phyloP scores from a whole-genome alignment of 1,140 invertebrate genomes.

The Conus ventricosus region DNA sequence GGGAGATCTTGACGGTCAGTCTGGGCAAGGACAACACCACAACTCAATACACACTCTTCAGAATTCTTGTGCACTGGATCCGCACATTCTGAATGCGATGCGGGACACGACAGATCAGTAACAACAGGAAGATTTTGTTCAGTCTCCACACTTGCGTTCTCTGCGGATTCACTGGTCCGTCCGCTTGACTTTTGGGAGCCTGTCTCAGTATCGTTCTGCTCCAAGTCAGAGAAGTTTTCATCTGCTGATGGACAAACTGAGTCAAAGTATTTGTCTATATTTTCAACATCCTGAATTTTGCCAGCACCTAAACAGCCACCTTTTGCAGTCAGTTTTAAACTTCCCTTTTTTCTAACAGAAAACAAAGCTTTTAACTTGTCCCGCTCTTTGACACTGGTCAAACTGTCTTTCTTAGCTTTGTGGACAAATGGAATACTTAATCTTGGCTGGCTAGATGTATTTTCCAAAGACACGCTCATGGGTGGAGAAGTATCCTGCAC shows the following conservation, averaged over 20 bases:
- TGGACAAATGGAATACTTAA: not conserved
- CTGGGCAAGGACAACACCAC: too few species aligned
- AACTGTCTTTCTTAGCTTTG: not conserved
- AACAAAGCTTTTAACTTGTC: conserved; percentile 9
- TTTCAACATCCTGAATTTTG: not conserved
- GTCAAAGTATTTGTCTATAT: not conserved
- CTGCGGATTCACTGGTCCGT: too few species aligned
- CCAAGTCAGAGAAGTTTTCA: not conserved
- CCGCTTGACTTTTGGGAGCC: not conserved
- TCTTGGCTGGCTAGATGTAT: not conserved
- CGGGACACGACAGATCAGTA: not conserved
- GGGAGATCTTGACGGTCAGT: too few species aligned
- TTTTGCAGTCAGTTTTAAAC: not conserved
- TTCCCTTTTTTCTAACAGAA: not conserved
- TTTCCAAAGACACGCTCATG: not conserved
- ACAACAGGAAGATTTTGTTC: too few species aligned
- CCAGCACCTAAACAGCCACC: not conserved
- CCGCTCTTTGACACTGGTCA: not conserved
- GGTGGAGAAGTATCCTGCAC: too few species aligned
- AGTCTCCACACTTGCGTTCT: too few species aligned
- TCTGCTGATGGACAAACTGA: not conserved
- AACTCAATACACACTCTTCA: not conserved
- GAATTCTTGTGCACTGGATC: not conserved
- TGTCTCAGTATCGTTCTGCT: not conserved
- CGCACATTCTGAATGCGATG: not conserved